Conservation (phyloP, 2,888 invertebrate genomes). For the Tenodera sinensis region DNA sequence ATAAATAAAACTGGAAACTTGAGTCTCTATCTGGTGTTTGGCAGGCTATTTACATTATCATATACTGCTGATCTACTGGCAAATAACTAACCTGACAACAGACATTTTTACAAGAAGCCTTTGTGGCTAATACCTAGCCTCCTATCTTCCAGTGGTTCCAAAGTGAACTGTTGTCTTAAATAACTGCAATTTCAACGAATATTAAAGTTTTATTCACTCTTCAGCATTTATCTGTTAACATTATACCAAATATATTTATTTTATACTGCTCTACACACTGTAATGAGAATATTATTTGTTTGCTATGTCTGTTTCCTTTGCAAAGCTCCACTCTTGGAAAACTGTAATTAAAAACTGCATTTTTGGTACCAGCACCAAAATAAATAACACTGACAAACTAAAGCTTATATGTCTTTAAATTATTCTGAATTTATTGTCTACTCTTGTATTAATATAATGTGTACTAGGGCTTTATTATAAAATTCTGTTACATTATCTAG, state of each 20-base stretch:
- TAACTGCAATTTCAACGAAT: not conserved
- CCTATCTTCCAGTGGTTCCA: not conserved
- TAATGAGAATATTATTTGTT: not conserved
- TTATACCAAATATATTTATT: not conserved
- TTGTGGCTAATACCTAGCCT: not conserved
- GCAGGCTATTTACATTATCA: not conserved
- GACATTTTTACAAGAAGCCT: not conserved
- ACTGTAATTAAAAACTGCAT: not conserved
- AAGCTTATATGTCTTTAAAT: not conserved
- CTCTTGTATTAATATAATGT: not conserved
- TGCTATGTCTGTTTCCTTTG: not conserved
- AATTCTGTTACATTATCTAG: not conserved
- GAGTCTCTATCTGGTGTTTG: not conserved
- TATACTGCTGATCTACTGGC: not conserved
- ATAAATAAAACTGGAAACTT: not conserved
- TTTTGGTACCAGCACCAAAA: not conserved
- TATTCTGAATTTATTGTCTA: conserved; percentile 12
- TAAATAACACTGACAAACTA: not conserved
- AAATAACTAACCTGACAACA: not conserved
- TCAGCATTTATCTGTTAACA: not conserved
- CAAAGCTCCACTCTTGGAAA: not conserved
- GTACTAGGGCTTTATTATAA: not conserved
- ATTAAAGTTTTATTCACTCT: not conserved
- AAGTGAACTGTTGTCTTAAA: not conserved
- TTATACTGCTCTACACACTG: not conserved